Conservation (phyloP, 2,797 vertebrate genomes). For the Mormyrus hasselquistii region DNA sequence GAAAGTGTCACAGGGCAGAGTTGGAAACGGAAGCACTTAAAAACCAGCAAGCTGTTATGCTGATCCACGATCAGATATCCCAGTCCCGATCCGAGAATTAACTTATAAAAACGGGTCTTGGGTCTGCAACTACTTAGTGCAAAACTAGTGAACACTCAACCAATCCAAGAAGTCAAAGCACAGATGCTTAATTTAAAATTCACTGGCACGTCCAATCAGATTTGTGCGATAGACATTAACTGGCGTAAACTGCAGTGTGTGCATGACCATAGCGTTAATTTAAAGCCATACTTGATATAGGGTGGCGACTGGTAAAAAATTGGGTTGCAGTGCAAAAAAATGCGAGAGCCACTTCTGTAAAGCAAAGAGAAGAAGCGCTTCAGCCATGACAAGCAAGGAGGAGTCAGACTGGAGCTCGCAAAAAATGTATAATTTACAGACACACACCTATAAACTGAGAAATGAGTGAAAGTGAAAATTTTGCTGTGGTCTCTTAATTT, state of each 20-base stretch:
- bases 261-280: not conserved
- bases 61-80: not conserved
- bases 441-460: not conserved
- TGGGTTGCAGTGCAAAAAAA: not conserved
- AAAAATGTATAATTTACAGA: not conserved
- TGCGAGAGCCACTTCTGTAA: not conserved
- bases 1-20: not conserved
- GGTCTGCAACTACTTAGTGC: not conserved
- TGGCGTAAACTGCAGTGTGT: not conserved
- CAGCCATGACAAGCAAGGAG: not conserved
- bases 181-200: not conserved
- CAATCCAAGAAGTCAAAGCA: not conserved
- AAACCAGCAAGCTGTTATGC: not conserved
- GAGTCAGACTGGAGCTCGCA: not conserved
- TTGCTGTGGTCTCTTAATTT: not conserved
- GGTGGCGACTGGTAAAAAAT: not conserved
- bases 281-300: not conserved
- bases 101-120: not conserved
- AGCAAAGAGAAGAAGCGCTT: not conserved
- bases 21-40: not conserved
- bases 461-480: not conserved
- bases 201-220: not conserved
- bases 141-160: not conserved
- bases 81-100: not conserved
- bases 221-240: not conserved